Evolutionary conservation across 1,140 invertebrate genomes (phyloP).

Genomic region (Drosophila tropicalis): DNA sequence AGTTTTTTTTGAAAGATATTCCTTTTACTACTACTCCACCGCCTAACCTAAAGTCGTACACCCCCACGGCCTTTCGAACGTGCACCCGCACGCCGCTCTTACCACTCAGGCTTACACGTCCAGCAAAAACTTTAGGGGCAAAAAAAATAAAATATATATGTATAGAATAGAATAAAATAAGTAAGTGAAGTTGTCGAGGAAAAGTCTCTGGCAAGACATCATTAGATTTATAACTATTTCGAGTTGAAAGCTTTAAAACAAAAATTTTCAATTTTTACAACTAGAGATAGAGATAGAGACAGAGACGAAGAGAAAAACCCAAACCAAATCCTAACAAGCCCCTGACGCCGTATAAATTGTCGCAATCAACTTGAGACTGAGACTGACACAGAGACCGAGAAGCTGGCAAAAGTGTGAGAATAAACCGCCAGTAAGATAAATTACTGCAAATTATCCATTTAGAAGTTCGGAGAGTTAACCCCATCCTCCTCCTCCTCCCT

Average conservation of each 20-base stretch:
- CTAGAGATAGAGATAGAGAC: conserved; percentile 2
- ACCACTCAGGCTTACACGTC: conserved; percentile 50
- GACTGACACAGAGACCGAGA: conserved; percentile 34
- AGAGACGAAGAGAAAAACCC: background rate
- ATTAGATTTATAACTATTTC: conserved; percentile 43
- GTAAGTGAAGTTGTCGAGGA: conserved; percentile 55
- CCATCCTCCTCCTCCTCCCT: background rate
- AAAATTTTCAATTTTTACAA: conserved; percentile 44
- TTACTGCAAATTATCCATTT: conserved; percentile 80
- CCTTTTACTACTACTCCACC: conserved; percentile 16
- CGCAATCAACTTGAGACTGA: conserved; percentile 67
- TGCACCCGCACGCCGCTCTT: background rate
- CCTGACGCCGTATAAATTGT: conserved; percentile 70
- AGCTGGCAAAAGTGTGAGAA: background rate
- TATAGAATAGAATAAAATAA: conserved; percentile 40
- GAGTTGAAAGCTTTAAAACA: conserved; percentile 14
- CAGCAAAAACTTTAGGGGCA: conserved; percentile 63
- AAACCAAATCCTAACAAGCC: conserved; percentile 63
- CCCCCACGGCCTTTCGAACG: conserved; percentile 25
- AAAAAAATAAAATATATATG: conserved; percentile 1
- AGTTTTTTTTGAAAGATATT: conserved; percentile 78
- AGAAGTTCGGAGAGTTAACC: conserved; percentile 55
- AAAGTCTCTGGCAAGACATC: conserved; percentile 57
- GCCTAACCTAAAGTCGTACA: background rate
- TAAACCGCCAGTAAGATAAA: conserved; percentile 72